Evolutionary conservation across 2,888 invertebrate species (phyloP).

Genomic region (Zaprionus bogoriensis): DNA sequence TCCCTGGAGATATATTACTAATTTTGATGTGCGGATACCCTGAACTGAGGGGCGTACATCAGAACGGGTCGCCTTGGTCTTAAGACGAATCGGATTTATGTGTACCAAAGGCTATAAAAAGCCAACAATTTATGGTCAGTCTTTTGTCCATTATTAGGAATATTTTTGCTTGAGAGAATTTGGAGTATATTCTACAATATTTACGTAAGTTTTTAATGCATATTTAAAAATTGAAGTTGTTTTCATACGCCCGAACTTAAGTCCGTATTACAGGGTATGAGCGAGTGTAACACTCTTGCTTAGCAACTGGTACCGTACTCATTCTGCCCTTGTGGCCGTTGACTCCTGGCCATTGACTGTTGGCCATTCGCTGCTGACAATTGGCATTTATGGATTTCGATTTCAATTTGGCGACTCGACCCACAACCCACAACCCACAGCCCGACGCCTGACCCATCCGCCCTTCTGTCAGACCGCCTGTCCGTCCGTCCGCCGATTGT

Average conservation of each 20-base stretch:
- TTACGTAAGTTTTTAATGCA: no score
- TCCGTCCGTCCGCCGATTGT: constrained; percentile 39
- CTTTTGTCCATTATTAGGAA: no score
- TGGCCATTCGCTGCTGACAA: constrained; percentile 39
- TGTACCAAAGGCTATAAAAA: no score
- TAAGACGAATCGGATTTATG: not conserved
- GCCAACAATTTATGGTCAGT: no score
- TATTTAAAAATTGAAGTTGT: no score
- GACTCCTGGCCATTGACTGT: constrained; percentile 14
- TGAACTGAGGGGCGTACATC: not conserved
- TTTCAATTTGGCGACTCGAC: constrained; percentile 50
- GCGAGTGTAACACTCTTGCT: no score
- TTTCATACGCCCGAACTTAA: no score
- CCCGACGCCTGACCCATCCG: no score
- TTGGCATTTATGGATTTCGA: constrained; percentile 71
- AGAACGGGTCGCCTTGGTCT: not conserved
- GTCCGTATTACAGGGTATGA: no score
- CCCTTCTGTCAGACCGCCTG: constrained; percentile 13
- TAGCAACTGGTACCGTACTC: not conserved
- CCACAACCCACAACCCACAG: not conserved
- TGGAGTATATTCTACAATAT: no score
- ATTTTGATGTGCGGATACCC: not conserved
- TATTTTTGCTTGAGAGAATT: no score
- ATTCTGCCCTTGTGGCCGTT: not conserved
- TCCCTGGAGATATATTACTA: not conserved